phyloP scores from a whole-genome alignment of 2,888 invertebrate genomes.

The Eupithecia exiguata region DNA sequence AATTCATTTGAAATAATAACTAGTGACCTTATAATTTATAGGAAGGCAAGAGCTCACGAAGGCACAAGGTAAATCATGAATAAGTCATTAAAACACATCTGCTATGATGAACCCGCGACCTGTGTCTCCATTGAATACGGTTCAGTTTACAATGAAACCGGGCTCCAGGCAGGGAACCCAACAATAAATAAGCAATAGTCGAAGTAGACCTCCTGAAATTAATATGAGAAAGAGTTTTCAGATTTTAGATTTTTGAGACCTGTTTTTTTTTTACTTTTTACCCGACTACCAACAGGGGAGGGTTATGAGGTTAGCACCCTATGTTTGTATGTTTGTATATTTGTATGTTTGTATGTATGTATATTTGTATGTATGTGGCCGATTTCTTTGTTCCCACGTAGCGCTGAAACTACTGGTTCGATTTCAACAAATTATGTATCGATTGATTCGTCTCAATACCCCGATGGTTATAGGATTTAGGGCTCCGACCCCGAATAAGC shows the following conservation, averaged over 20 bases:
- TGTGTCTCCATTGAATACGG: constrained; percentile 62
- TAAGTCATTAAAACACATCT: constrained; percentile 72
- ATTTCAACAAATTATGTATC: too few relatives aligned
- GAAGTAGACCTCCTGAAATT: background rate
- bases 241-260: background rate
- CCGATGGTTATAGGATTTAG: too few relatives aligned
- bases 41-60: constrained; percentile 55
- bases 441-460: too few relatives aligned
- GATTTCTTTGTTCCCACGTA: too few relatives aligned
- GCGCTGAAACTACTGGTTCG: too few relatives aligned
- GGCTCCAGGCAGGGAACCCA: background rate
- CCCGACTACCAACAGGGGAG: too few relatives aligned
- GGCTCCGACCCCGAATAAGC: too few relatives aligned
- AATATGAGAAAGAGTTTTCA: background rate
- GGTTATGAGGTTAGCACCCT: too few relatives aligned
- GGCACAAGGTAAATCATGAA: constrained; percentile 59
- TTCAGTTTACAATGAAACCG: constrained; percentile 32
- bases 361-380: too few relatives aligned
- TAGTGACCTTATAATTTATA: constrained; percentile 44
- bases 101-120: constrained; percentile 64
- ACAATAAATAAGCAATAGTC: background rate
- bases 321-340: too few relatives aligned
- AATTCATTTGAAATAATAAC: constrained; percentile 41
- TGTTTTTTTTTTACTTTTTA: too few relatives aligned
- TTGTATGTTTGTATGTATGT: too few relatives aligned